Evolutionary conservation across 2,113 vertebrate genomes (phyloP).

Genomic region (Dromaius novaehollandiae): DNA sequence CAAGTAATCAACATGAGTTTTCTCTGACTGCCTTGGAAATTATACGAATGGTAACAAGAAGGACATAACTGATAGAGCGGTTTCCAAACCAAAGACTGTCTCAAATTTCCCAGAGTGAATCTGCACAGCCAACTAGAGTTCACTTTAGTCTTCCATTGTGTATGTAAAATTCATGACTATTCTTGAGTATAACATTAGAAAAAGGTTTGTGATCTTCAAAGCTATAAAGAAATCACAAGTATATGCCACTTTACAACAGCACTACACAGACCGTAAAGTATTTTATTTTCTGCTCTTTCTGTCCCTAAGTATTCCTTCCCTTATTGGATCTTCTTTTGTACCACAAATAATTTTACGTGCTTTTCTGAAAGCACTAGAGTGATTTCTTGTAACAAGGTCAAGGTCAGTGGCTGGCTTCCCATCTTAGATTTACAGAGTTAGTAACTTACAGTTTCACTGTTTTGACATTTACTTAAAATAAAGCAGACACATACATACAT

Average conservation of each 20-base stretch:
- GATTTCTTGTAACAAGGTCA: neutral
- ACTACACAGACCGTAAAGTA: neutral
- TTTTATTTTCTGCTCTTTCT: neutral
- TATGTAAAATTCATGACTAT: neutral
- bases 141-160: neutral
- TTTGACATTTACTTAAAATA: neutral
- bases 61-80: rapidly evolving
- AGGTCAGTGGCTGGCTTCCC: neutral
- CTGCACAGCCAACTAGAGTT: neutral
- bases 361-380: neutral
- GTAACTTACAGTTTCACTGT: neutral
- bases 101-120: neutral
- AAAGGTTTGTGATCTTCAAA: neutral
- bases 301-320: neutral
- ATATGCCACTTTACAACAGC: neutral
- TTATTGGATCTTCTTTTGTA: neutral
- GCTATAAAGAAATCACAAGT: neutral
- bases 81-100: neutral
- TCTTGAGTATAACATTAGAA: neutral
- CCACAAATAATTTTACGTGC: neutral
- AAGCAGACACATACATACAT: neutral
- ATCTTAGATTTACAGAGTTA: neutral
- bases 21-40: rapidly evolving
- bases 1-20: rapidly evolving
- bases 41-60: neutral